These are phyloP conservation scores for Nomada hirtipes DNA, from an alignment of 2,888 invertebrate species.

Conservation along the genomic window DNA sequence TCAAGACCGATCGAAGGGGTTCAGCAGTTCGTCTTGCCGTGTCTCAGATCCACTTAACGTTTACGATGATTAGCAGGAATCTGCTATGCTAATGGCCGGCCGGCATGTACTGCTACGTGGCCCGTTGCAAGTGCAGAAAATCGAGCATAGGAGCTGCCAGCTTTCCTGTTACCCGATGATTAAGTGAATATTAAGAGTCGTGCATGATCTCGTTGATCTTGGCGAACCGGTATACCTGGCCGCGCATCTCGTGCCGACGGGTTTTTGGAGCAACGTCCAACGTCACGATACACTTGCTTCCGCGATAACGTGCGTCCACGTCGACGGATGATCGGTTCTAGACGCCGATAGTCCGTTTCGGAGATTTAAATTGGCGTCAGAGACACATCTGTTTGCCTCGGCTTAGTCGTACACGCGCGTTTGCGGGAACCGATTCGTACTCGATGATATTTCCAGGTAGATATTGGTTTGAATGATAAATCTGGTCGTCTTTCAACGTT, in stretches of 20 bases:
- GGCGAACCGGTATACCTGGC: neutral
- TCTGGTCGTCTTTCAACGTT: too few relatives aligned
- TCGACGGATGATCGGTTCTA: neutral
- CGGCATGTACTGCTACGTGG: slow-evolving; percentile 39
- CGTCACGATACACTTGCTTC: neutral
- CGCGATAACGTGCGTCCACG: neutral
- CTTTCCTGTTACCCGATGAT: slow-evolving; percentile 15
- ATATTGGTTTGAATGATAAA: neutral
- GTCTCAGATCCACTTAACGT: slow-evolving; percentile 57
- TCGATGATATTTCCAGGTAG: slow-evolving; percentile 3
- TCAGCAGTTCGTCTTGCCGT: slow-evolving; percentile 26
- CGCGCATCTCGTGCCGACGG: neutral
- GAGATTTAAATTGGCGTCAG: slow-evolving; percentile 13
- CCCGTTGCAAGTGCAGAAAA: slow-evolving; percentile 45
- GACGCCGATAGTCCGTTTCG: neutral
- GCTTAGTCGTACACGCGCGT: neutral
- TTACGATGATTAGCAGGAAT: slow-evolving; percentile 74
- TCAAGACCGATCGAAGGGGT: slow-evolving; percentile 20
- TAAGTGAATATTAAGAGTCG: slow-evolving; percentile 20
- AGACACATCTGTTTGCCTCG: slow-evolving; percentile 1
- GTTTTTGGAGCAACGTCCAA: neutral
- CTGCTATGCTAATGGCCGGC: slow-evolving; percentile 67
- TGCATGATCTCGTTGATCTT: slow-evolving; percentile 6
- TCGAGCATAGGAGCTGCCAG: slow-evolving; percentile 26
- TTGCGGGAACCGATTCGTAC: neutral